Conservation (phyloP, 2,888 invertebrate genomes). For the Trachelus stipa region DNA sequence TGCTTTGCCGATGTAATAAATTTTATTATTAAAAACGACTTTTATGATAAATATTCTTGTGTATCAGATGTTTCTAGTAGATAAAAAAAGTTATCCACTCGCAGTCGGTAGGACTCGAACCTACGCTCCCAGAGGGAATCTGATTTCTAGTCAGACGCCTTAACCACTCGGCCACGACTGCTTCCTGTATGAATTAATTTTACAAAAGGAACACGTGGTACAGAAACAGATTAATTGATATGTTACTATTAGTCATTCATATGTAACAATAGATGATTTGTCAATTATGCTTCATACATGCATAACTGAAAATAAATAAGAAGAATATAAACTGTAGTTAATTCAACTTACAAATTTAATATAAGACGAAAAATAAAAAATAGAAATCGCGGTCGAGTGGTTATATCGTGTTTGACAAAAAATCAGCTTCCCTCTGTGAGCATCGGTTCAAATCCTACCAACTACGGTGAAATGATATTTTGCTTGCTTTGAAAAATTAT, state of each 20-base stretch:
- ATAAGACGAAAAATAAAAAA: not conserved
- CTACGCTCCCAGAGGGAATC: constrained; percentile 92
- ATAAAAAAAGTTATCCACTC: constrained; percentile 45
- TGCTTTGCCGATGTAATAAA: not conserved
- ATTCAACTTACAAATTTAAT: no score
- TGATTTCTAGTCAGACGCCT: constrained; percentile 92
- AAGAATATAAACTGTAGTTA: no score
- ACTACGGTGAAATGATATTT: constrained; percentile 70
- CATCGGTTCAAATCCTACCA: constrained; percentile 92
- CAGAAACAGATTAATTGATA: no score
- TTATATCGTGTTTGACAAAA: constrained; percentile 91
- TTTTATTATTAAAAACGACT: not conserved
- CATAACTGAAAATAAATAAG: no score
- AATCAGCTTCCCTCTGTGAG: constrained; percentile 92
- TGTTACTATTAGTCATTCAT: no score
- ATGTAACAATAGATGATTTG: no score
- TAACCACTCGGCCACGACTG: constrained; percentile 90
- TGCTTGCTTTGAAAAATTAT: not conserved
- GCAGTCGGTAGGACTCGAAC: constrained; percentile 92
- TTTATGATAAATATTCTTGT: not conserved
- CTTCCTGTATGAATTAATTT: constrained; percentile 46
- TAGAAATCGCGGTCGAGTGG: constrained; percentile 87
- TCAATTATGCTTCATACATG: no score
- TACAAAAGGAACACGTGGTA: no score
- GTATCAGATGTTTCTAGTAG: not conserved